phyloP scores from a whole-genome alignment of 2,113 vertebrate genomes.

The Pogona vitticeps region DNA sequence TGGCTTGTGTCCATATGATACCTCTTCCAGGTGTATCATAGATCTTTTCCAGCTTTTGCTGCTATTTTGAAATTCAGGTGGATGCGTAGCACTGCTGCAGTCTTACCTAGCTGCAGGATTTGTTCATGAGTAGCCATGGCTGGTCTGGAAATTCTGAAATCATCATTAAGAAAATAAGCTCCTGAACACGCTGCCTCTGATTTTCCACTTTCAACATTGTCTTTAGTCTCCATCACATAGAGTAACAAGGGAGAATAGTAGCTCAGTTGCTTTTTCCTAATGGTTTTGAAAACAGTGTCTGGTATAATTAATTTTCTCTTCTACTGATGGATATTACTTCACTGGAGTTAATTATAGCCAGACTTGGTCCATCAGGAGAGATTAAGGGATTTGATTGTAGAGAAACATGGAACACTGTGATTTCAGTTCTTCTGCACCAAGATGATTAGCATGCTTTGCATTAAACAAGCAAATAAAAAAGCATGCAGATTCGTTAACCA shows the following conservation, averaged over 20 bases:
- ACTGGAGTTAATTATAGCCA: constrained; percentile 4
- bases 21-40: neutral
- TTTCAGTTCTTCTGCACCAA: neutral
- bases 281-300: neutral
- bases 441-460: neutral
- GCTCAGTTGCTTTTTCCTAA: neutral
- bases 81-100: neutral
- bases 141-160: neutral
- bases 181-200: neutral
- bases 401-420: neutral
- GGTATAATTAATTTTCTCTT: constrained; percentile 14
- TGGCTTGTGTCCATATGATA: neutral
- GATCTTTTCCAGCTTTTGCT: neutral
- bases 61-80: neutral
- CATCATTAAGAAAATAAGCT: neutral
- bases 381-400: constrained; percentile 21
- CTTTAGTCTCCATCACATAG: neutral
- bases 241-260: neutral
- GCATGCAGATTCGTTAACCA: neutral
- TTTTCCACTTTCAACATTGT: neutral
- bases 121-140: neutral
- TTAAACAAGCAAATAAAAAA: neutral
- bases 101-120: neutral
- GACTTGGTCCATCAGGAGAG: neutral
- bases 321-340: constrained; percentile 13